Evolutionary conservation across 2,797 vertebrate genomes (phyloP).

Genomic region (Hephaestus fuliginosus): DNA sequence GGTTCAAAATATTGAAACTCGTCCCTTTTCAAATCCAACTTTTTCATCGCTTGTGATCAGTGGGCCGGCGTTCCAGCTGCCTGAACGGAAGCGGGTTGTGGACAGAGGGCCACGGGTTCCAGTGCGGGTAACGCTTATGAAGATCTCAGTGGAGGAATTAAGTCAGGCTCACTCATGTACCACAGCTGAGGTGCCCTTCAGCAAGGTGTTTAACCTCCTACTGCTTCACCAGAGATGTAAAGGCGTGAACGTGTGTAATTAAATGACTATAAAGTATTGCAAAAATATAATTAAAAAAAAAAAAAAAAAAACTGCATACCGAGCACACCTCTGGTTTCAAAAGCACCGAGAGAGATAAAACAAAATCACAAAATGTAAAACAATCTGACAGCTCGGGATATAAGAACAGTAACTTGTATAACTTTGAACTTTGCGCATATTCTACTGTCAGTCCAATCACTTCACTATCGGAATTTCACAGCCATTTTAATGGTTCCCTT

Average conservation of each 20-base stretch:
- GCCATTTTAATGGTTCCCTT: conserved; percentile 17
- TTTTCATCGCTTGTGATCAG: conserved; percentile 33
- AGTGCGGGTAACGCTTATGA: conserved; percentile 34
- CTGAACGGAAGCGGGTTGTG: neutral
- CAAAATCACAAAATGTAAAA: conserved; percentile 8
- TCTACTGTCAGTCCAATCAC: conserved; percentile 26
- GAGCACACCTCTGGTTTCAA: neutral
- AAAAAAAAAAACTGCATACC: neutral
- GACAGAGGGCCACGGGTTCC: conserved; percentile 24
- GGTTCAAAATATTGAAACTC: conserved; percentile 35
- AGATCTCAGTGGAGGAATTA: conserved; percentile 45
- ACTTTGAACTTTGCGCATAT: conserved; percentile 25
- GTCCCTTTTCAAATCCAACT: conserved; percentile 17
- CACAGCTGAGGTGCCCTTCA: conserved; percentile 24
- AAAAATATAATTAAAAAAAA: neutral
- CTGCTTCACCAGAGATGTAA: conserved; percentile 22
- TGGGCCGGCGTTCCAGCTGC: conserved; percentile 11
- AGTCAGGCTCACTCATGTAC: conserved; percentile 34
- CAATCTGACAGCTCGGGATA: conserved; percentile 19
- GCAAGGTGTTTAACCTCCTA: conserved; percentile 40
- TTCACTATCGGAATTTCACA: conserved; percentile 12
- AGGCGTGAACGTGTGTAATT: conserved; percentile 2
- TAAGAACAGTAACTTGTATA: conserved; percentile 20
- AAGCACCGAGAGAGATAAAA: conserved; percentile 4
- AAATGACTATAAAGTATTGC: conserved; percentile 21